Evolutionary conservation across 2,797 vertebrate species (phyloP), one percentile per base, ranked within the genome.

Genomic region (Lithobates pipiens): DNA sequence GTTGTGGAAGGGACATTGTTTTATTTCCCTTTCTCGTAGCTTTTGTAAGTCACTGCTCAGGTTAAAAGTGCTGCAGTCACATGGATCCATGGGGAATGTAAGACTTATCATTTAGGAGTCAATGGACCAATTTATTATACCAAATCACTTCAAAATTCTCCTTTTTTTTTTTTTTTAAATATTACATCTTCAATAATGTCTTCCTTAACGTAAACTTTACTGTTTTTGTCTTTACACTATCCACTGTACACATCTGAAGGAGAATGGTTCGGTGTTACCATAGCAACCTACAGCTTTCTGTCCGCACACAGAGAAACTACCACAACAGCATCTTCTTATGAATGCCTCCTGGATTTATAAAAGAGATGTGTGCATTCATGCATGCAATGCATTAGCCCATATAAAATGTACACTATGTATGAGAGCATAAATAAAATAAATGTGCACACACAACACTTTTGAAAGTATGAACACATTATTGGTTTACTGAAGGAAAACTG

Each of bases 401-500:
- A 65, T 36, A 46, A 74, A 79, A 74, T 32, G 61, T 84, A 76
- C 76, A 84, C 77, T 84, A 76, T 83, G 72, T 57, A 54, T 32
- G 25, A 69, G 44, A 46, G 71, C 70, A 32, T 82, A 44, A 65
- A 25, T 57, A 67, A 75, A 75, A 36, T 57, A 25, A 81, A 81
- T 73, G 68, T 73, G 18, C 79, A 81, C 46, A 63, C 63, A 67
- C 69, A 76, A 65, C 81, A 76, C 36, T 83, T 76, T 39, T 44
- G 50, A 5, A 54, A 54, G 82, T 50, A 44, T 68, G 44, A 67
- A 34, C 69, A 70, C 67, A 80, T 80, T 65, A 39, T 70, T 11
- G 34, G 44, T 10, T 71, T 16, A 32, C 78, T 80, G 70, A 7
- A 7, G 6, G 3, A 57, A 9, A 39, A 10, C 9, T 39, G 39